Conservation (phyloP, 2,888 invertebrate genomes). For the Sminthurides aquaticus region DNA sequence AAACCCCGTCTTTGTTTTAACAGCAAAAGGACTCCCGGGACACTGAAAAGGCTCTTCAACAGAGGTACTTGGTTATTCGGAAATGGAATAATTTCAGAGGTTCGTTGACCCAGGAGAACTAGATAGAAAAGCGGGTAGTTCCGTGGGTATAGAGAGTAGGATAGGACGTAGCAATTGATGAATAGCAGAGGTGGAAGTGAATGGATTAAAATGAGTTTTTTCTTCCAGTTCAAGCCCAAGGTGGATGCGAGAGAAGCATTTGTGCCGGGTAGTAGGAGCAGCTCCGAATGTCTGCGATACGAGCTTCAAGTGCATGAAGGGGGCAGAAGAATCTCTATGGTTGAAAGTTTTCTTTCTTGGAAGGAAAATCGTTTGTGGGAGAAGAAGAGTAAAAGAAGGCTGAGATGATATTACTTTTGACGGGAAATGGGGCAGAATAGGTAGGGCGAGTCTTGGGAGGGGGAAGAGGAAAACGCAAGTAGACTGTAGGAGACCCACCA, state of each 20-base stretch:
- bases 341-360: too few relatives aligned
- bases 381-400: background rate
- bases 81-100: too few relatives aligned
- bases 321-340: too few relatives aligned
- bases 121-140: background rate
- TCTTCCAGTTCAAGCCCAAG: background rate
- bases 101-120: background rate
- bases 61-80: too few relatives aligned
- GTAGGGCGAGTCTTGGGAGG: background rate
- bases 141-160: background rate
- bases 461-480: too few relatives aligned
- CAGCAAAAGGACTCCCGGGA: background rate
- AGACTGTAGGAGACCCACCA: too few relatives aligned
- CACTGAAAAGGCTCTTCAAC: background rate
- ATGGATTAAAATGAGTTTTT: background rate
- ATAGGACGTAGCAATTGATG: too few relatives aligned
- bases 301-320: too few relatives aligned
- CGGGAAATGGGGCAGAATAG: background rate
- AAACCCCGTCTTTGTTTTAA: background rate
- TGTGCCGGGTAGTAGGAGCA: too few relatives aligned
- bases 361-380: too few relatives aligned
- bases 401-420: background rate
- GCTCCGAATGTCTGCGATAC: too few relatives aligned
- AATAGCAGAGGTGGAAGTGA: background rate
- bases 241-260: too few relatives aligned